phyloP scores from a whole-genome alignment of 2,888 invertebrate genomes.

The Sinhomidia bicolor region DNA sequence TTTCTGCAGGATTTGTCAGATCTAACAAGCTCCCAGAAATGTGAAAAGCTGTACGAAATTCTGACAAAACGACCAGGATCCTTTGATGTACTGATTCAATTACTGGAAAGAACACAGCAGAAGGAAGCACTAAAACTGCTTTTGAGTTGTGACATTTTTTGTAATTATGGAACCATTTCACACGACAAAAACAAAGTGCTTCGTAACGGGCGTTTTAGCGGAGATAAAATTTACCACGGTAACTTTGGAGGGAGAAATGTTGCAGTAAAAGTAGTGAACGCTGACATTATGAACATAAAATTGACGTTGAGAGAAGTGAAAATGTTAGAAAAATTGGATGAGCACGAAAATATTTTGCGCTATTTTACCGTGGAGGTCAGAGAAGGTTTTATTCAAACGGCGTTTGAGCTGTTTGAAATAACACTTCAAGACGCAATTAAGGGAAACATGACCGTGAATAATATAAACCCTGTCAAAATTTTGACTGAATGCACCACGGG shows the following conservation, averaged over 20 bases:
- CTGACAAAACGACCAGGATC: neutral
- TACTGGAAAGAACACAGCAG: neutral
- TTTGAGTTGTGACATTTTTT: too few relatives aligned
- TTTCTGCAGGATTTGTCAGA: too few relatives aligned
- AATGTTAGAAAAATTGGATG: constrained; percentile 81
- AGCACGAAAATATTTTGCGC: constrained; percentile 93
- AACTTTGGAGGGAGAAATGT: neutral
- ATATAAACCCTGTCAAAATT: constrained; percentile 88
- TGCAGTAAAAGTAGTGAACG: neutral
- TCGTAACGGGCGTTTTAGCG: too few relatives aligned
- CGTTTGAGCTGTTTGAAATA: constrained; percentile 96
- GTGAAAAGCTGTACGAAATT: neutral
- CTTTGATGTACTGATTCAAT: neutral
- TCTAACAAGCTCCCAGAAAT: too few relatives aligned
- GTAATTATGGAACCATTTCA: neutral
- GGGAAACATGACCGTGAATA: constrained; percentile 83
- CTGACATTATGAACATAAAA: neutral
- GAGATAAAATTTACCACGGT: neutral
- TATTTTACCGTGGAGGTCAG: constrained; percentile 97
- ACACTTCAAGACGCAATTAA: constrained; percentile 95
- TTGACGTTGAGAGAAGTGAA: neutral
- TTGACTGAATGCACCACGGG: constrained; percentile 94
- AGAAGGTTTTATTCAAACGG: constrained; percentile 97
- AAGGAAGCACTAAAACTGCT: neutral
- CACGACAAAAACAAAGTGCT: neutral